phyloP scores from a whole-genome alignment of 2,888 invertebrate genomes.

The Sclerodermus sp. region DNA sequence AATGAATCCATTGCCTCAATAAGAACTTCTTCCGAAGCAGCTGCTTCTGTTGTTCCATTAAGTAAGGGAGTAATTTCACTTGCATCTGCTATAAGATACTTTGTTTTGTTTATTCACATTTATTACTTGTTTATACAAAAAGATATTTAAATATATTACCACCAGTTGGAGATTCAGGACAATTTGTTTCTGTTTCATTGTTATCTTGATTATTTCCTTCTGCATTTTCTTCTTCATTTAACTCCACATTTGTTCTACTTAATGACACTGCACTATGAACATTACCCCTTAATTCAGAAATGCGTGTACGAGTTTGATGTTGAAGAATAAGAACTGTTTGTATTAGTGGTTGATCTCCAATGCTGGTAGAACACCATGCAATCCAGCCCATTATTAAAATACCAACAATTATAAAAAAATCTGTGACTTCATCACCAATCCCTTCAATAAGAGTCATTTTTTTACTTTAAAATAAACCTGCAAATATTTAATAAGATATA shows the following conservation, averaged over 20 bases:
- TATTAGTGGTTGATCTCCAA: conserved; percentile 68
- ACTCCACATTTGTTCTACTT: conserved; percentile 21
- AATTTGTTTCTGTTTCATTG: conserved; percentile 32
- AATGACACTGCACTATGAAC: no score
- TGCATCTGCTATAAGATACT: conserved; percentile 18
- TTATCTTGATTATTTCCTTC: conserved; percentile 28
- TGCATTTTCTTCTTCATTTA: conserved; percentile 36
- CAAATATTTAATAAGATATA: no score
- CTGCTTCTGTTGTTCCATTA: conserved; percentile 40
- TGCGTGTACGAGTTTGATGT: conserved; percentile 56
- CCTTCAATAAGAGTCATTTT: conserved; percentile 80
- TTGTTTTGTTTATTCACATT: neutral
- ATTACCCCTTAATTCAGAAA: conserved; percentile 48
- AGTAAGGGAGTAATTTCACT: conserved; percentile 25
- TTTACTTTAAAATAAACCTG: no score
- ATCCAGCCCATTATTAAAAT: conserved; percentile 64
- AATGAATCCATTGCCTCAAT: conserved; percentile 53
- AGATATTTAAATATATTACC: conserved; percentile 10
- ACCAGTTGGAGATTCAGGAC: conserved; percentile 43
- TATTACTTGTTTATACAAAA: neutral
- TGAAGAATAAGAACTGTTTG: conserved; percentile 72
- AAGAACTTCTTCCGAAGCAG: conserved; percentile 43
- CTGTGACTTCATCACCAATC: conserved; percentile 80
- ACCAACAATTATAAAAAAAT: conserved; percentile 68
- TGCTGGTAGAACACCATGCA: conserved; percentile 80